Evolutionary conservation across 2,797 vertebrate genomes (phyloP).

Genomic region (Macrochelys suwanniensis): DNA sequence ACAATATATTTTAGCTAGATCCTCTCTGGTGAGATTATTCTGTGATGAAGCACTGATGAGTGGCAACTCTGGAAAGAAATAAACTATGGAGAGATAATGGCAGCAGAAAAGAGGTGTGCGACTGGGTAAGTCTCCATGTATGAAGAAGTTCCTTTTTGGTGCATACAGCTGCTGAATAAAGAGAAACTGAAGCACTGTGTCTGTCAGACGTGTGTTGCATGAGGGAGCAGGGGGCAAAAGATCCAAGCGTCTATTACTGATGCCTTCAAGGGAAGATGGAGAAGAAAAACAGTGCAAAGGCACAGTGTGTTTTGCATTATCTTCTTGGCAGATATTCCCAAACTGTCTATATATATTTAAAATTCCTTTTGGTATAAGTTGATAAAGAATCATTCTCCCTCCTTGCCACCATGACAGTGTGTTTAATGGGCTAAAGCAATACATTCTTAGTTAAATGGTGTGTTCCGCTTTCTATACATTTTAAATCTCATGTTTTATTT

Average conservation of each 20-base stretch:
- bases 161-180: conserved; percentile 29
- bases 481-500: conserved; percentile 54
- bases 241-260: conserved; percentile 37
- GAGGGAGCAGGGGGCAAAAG: conserved; percentile 36
- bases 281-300: conserved; percentile 27
- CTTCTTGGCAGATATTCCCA: conserved; percentile 59
- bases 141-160: conserved; percentile 46
- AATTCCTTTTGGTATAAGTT: conserved; percentile 73
- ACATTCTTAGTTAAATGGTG: conserved; percentile 59
- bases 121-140: conserved; percentile 44
- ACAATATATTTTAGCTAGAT: not conserved
- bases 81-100: conserved; percentile 36
- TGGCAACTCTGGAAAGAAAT: conserved; percentile 41
- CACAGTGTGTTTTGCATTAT: conserved; percentile 63
- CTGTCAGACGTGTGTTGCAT: conserved; percentile 58
- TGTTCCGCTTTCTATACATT: conserved; percentile 54
- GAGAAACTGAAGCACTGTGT: conserved; percentile 65
- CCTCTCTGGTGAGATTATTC: conserved; percentile 13
- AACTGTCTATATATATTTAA: conserved; percentile 72
- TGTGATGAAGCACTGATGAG: conserved; percentile 30
- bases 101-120: conserved; percentile 12
- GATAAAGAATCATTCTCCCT: conserved; percentile 59
- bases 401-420: conserved; percentile 52
- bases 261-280: conserved; percentile 55
- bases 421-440: conserved; percentile 65